These are phyloP conservation scores for Fragariocoptes setiger DNA, from an alignment of 1,140 invertebrate species.

Conservation along the genomic window DNA sequence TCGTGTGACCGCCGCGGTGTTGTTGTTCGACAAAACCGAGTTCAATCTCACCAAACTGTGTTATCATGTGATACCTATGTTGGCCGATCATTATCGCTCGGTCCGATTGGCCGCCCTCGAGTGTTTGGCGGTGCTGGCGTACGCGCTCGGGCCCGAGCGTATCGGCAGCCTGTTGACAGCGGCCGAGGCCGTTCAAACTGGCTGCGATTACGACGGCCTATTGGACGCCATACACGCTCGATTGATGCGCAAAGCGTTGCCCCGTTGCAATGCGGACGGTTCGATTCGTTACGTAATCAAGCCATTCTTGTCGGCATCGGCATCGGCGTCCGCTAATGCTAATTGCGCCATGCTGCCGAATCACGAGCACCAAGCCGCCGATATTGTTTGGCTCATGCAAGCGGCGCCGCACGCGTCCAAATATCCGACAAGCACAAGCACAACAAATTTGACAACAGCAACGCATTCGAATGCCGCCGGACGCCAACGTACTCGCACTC, in stretches of 20 bases:
- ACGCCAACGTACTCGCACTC: too few species aligned
- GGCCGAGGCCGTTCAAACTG: conserved; percentile 18
- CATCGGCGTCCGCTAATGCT: too few species aligned
- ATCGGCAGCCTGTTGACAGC: conserved; percentile 14
- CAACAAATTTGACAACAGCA: too few species aligned
- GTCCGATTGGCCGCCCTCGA: conserved; percentile 48
- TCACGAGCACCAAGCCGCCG: conserved; percentile 19
- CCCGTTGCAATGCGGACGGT: conserved; percentile 11
- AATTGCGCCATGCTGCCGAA: too few species aligned
- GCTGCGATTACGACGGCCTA: conserved; percentile 12
- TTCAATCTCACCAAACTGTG: conserved; percentile 33
- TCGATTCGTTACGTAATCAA: conserved; percentile 14
- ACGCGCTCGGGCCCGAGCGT: conserved; percentile 27
- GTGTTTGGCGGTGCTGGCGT: conserved; percentile 36
- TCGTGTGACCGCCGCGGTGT: conserved; percentile 34
- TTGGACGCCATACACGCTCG: conserved; percentile 21
- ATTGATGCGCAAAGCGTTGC: conserved; percentile 21
- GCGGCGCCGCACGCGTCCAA: too few species aligned
- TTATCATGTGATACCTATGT: conserved; percentile 21
- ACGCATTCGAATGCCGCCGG: too few species aligned
- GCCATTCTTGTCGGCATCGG: conserved; percentile 16
- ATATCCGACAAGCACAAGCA: too few species aligned
- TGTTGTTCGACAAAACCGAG: conserved; percentile 44
- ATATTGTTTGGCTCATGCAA: conserved; percentile 34
- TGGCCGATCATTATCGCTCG: conserved; percentile 31